Percentiles rank a stretch among this genome's conserved stretches.
These are phyloP conservation scores for Parus major DNA, from an alignment of 2,113 vertebrate genomes.

Conservation along the genomic window DNA sequence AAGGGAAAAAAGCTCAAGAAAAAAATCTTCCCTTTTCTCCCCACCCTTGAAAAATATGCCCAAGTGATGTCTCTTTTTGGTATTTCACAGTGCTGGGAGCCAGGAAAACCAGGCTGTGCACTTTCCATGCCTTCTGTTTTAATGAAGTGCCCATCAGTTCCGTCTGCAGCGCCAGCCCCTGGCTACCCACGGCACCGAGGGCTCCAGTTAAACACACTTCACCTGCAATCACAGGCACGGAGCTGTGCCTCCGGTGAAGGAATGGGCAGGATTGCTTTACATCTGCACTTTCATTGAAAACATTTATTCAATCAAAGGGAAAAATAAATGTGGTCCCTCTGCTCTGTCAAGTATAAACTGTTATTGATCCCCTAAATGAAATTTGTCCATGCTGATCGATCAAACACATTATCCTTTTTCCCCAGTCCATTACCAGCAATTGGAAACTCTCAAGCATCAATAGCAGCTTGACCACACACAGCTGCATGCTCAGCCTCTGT, in stretches of 20 bases:
- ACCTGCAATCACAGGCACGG: conserved; percentile 80
- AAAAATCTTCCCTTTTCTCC: not conserved
- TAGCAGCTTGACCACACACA: conserved; percentile 84
- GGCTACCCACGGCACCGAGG: conserved; percentile 78
- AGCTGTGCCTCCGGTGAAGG: conserved; percentile 76
- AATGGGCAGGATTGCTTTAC: conserved; percentile 76
- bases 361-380: conserved; percentile 99
- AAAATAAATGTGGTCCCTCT: conserved; percentile 93
- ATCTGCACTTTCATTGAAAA: conserved; percentile 78
- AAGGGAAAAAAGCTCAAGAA: not conserved
- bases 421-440: conserved; percentile 95
- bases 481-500: conserved; percentile 76
- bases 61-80: conserved; percentile 38
- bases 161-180: conserved; percentile 79
- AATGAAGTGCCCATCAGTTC: conserved; percentile 79
- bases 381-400: conserved; percentile 99
- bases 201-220: conserved; percentile 92
- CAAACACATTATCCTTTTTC: conserved; percentile 96
- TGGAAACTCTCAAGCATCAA: conserved; percentile 89
- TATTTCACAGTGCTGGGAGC: conserved; percentile 75
- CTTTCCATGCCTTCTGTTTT: conserved; percentile 56
- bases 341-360: conserved; percentile 97
- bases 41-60: not conserved
- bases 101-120: conserved; percentile 70
- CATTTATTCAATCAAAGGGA: conserved; percentile 93